phyloP scores from a whole-genome alignment of 2,113 vertebrate species.

The Xiphias gladius region DNA sequence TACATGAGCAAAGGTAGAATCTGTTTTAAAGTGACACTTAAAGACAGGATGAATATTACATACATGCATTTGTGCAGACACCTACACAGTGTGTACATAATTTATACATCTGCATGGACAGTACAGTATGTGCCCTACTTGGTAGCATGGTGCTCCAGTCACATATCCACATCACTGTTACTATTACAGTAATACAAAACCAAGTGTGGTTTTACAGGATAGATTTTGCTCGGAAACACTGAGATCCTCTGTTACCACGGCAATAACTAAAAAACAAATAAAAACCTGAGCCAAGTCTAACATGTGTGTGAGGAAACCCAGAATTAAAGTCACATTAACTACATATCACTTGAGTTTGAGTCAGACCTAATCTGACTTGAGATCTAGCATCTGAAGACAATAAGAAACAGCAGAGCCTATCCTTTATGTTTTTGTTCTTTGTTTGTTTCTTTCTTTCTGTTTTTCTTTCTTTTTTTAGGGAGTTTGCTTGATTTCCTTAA shows the following conservation, averaged over 20 bases:
- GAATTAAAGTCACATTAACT: conserved; percentile 30
- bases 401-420: background rate
- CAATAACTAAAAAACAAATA: conserved; percentile 38
- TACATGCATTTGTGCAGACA: conserved; percentile 3
- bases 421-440: too few species aligned
- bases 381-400: background rate
- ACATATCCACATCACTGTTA: background rate
- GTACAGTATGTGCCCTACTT: conserved; percentile 20
- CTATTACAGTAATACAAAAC: background rate
- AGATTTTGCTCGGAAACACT: conserved; percentile 15
- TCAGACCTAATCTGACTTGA: conserved; percentile 15
- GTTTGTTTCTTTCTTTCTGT: background rate
- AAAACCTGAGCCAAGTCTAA: conserved; percentile 24
- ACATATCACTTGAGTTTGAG: too few species aligned
- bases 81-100: conserved; percentile 42
- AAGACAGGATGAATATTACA: conserved; percentile 55
- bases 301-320: conserved; percentile 42
- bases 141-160: background rate
- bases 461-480: conserved; percentile 81
- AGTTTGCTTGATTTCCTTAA: conserved; percentile 98
- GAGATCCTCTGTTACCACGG: conserved; percentile 18
- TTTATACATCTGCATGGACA: conserved; percentile 39
- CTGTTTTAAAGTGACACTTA: conserved; percentile 3
- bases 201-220: conserved; percentile 8
- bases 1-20: conserved; percentile 97